Base-by-base conservation (phyloP, 2,797 vertebrate genomes). In the Alca torda region DNA sequence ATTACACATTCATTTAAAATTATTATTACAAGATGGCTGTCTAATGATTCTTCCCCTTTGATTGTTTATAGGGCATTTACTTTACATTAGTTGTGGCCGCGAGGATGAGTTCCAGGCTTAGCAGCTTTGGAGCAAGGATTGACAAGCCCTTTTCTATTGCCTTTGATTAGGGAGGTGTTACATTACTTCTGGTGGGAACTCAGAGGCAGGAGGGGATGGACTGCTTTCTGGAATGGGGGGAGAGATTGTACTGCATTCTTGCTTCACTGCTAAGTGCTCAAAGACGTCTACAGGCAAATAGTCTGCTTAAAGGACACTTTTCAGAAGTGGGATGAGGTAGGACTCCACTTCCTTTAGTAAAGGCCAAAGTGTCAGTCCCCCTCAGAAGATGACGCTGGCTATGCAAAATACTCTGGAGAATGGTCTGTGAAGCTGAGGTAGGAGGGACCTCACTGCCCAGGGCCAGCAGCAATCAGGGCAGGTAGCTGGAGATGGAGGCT, bases 11-110 rank as follows among this genome's bases (percentile, higher is more conserved):
- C 33, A 79, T 76, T 91, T 69, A 21, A 17, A 89, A 73, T 76
- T 76, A 84, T 86, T 76, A 45, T 84, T 94, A 54, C 81, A 89
- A 75, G 46, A 50, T 79, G 91, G 74, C 43, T 89, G 89, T 78
- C 74, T 97, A 91, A 97, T 92, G 84, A 65, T 82, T 94, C 84
- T 65, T 69, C 39, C 46, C 87, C 70, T 93, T 79, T 53, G 89
- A 54, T 96, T 90, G 84, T 92, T 94, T 92, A 87, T 87, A 79
- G 77, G 70, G 67, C 80, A 50, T 89, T 94, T 81, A 76, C 73
- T 80, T 31, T 14, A 20, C 41, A 54, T 68, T 33, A 56, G 76
- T 83, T 14, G n/a, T 16, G 92, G 35, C 51, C 0, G 24, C 61
- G 51, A 64, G 70, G 74, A 54, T 19, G 67, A 43, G 83, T 50